A percentile compares a stretch with the other conserved stretches of the same genome.
phyloP scores from a whole-genome alignment of 23 tunicate genomes.

The Ciona savignyi region DNA sequence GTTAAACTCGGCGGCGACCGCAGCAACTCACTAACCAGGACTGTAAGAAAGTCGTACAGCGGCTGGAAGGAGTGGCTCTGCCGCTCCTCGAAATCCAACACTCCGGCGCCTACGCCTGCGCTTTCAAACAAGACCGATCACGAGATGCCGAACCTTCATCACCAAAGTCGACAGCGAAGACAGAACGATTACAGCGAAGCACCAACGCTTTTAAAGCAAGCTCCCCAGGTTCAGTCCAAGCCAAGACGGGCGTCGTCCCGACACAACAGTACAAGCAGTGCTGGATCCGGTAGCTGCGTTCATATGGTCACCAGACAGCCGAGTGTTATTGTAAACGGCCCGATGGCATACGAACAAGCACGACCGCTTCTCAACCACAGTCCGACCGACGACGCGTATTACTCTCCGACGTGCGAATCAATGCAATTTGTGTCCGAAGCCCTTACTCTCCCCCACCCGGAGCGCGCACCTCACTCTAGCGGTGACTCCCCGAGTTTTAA shows the following conservation, averaged over 20 bases:
- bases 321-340: conserved; percentile 4
- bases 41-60: conserved; percentile 3
- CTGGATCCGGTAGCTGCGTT: conserved; percentile 6
- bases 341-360: conserved; percentile 1
- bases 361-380: conserved; percentile 3
- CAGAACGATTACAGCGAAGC: conserved; percentile 39
- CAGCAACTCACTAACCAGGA: conserved; percentile 18
- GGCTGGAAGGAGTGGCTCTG: conserved; percentile 10
- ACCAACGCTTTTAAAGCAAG: conserved; percentile 8
- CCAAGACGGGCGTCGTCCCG: conserved; percentile 29
- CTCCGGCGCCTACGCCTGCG: conserved; percentile 26
- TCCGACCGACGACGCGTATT: neutral
- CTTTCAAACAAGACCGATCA: conserved; percentile 17
- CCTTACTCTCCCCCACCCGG: neutral
- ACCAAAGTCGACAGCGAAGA: neutral
- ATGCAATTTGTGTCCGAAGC: conserved; percentile 15
- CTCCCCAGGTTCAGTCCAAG: conserved; percentile 3
- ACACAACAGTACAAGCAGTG: conserved; percentile 33
- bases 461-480: neutral
- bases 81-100: conserved; percentile 9
- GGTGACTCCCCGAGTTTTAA: neutral
- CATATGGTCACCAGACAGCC: neutral
- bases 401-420: too few relatives aligned
- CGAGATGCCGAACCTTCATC: neutral
- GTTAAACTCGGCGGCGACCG: conserved; percentile 9